Evolutionary conservation across 2,113 vertebrate species (phyloP).

Genomic region (Callospermophilus lateralis): DNA sequence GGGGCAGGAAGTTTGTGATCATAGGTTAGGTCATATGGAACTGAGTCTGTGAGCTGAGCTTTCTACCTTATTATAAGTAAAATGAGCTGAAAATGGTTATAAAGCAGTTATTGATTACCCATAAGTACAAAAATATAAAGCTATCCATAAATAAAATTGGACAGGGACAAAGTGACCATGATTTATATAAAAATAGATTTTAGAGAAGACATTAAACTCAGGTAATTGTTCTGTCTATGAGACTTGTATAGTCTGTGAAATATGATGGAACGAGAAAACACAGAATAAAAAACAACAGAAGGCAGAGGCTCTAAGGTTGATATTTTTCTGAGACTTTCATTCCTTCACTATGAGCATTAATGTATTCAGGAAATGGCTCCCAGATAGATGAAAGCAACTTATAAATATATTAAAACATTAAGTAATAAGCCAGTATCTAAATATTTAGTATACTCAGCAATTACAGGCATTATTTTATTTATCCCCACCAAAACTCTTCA

Average conservation of each 20-base stretch:
- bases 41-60: not conserved
- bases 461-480: not conserved
- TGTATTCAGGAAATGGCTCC: not conserved
- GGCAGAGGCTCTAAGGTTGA: not conserved
- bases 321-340: not conserved
- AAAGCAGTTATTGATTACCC: not conserved
- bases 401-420: slow-evolving; percentile 9
- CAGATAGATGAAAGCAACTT: not conserved
- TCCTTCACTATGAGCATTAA: not conserved
- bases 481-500: not conserved
- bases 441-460: not conserved
- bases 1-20: not conserved
- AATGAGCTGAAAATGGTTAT: not conserved
- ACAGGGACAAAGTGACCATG: not conserved
- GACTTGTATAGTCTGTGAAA: not conserved
- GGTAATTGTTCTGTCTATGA: not conserved
- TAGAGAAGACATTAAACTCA: slow-evolving; percentile 26
- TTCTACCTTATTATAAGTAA: slow-evolving; percentile 50
- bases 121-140: slow-evolving; percentile 4
- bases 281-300: not conserved
- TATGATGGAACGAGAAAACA: not conserved
- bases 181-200: slow-evolving; percentile 46
- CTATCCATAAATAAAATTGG: slow-evolving; percentile 24
- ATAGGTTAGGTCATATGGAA: not conserved
- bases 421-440: slow-evolving; percentile 1